phyloP scores from a whole-genome alignment of 2,113 vertebrate species.

The Rhipidura dahli region DNA sequence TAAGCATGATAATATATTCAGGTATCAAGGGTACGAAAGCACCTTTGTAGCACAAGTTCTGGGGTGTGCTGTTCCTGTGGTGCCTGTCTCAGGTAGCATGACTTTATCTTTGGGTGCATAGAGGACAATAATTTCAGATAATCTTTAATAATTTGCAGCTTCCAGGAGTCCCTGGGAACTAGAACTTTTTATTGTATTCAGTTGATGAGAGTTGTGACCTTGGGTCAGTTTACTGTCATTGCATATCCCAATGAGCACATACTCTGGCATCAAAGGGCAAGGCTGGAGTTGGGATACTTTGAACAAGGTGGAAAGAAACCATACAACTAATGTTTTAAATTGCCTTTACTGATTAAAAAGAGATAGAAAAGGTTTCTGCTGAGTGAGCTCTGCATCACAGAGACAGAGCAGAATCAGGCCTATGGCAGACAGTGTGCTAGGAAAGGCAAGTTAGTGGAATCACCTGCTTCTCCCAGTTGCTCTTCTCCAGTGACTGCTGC shows the following conservation, averaged over 20 bases:
- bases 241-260: conserved; percentile 77
- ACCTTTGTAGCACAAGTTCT: conserved; percentile 50
- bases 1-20: background rate
- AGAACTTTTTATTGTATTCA: conserved; percentile 12
- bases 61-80: background rate
- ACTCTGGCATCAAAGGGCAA: conserved; percentile 69
- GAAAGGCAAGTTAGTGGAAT: background rate
- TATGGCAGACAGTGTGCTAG: background rate
- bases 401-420: background rate
- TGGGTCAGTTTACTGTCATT: conserved; percentile 73
- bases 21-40: background rate
- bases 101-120: background rate
- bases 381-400: background rate
- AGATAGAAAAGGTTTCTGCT: conserved; percentile 49
- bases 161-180: background rate
- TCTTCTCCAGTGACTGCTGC: background rate
- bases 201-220: conserved; percentile 59
- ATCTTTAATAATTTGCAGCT: conserved; percentile 60
- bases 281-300: conserved; percentile 47
- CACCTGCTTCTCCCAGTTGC: background rate
- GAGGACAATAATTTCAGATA: conserved; percentile 34
- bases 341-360: conserved; percentile 73
- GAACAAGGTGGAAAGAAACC: conserved; percentile 68
- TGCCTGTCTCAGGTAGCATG: background rate
- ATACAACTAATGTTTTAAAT: conserved; percentile 71